Evolutionary conservation across 1,140 invertebrate species (phyloP).

Genomic region (Diuraphis noxia): DNA sequence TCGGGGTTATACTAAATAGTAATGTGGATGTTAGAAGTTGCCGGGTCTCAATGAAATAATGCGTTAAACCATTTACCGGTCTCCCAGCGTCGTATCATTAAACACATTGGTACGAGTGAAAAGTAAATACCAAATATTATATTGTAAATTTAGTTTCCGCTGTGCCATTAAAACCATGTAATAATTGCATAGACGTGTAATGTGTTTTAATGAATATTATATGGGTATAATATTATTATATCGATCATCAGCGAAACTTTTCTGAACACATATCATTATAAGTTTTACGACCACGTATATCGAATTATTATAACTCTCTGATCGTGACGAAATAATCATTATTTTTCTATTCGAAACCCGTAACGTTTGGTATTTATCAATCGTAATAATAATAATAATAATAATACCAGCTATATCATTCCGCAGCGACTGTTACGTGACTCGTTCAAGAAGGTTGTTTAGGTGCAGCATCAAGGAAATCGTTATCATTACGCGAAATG

Average conservation of each 20-base stretch:
- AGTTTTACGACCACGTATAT: neutral
- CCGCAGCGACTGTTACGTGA: neutral
- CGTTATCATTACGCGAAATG: neutral
- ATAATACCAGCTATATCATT: neutral
- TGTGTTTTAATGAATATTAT: neutral
- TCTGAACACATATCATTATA: neutral
- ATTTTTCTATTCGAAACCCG: neutral
- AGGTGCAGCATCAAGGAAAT: constrained; percentile 4
- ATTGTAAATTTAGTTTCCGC: neutral
- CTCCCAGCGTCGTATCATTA: neutral
- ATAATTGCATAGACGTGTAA: neutral
- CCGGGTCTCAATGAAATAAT: neutral
- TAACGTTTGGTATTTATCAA: neutral
- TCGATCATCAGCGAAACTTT: neutral
- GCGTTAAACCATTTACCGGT: neutral
- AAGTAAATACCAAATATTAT: neutral
- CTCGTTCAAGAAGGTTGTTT: neutral
- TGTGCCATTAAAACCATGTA: neutral
- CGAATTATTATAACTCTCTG: neutral
- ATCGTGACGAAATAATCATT: neutral
- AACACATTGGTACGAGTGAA: neutral
- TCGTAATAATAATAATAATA: neutral
- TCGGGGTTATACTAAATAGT: neutral
- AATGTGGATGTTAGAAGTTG: neutral
- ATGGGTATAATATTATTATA: neutral